Evolutionary conservation across 2,888 invertebrate genomes (phyloP), one percentile per base, ranked within the genome.

Genomic region (Drosophila kambysellisi): DNA sequence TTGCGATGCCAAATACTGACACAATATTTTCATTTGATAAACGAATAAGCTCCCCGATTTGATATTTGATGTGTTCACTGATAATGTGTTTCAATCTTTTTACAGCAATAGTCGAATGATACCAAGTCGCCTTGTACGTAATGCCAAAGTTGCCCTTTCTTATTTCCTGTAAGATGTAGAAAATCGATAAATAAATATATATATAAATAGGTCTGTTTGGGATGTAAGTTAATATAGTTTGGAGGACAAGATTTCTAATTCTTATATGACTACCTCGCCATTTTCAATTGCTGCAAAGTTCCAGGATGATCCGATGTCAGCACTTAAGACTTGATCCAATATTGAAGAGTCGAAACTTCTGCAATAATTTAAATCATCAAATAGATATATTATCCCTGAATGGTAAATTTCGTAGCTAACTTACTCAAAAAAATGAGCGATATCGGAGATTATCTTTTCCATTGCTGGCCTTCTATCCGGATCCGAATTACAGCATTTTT

Each of bases 251-350:
- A 30, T 15, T 48, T 48, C 11, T 11, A 20, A 20, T 11, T 37
- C 15, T 37, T 33, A 7, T 33, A 12, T 12, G 8, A 33, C 4
- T n/a, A 32, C 41, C 12, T 56, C 41, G 39, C n/a, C 41, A 4
- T 7, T 30, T 30, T n/a, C 7, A 30, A 41, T 30, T n/a, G 11
- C n/a, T 30, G 17, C 12, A 8, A 30, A 39, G 17, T 41, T 17
- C n/a, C 41, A n/a, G 30, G n/a, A 1, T 4, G 41, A 12, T 41
- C 41, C 41, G 1, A 7, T n/a, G 32, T 41, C 30, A 30, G 56
- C 56, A 41, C 15, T 30, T 32, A 57, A 41, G 15, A 57, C 41
- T 20, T 57, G 41, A 7, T 30, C 30, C 15, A 50, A 48, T 51
- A 17, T 35, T 25, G 30, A 59, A 37, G 39, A 11, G 20, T 29